These are phyloP conservation scores for Dryocosmus kuriphilus DNA, from an alignment of 2,888 invertebrate species.

Conservation along the genomic window DNA sequence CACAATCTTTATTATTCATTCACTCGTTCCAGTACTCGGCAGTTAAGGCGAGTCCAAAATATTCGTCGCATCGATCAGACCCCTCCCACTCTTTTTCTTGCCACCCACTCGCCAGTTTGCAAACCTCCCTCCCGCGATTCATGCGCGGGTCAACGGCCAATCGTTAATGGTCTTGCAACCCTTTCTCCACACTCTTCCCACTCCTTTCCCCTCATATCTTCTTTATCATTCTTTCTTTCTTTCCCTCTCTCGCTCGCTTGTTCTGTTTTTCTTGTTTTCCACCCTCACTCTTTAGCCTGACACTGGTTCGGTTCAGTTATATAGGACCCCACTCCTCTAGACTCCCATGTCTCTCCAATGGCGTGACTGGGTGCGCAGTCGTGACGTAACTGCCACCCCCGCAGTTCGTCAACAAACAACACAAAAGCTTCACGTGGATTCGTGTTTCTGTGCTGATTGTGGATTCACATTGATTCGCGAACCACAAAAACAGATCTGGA, in stretches of 20 bases:
- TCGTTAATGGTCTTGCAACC: constrained; percentile 19
- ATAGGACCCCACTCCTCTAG: no score
- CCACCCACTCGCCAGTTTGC: constrained; percentile 17
- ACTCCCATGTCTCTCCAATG: neutral
- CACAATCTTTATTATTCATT: constrained; percentile 24
- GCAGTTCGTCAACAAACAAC: constrained; percentile 9
- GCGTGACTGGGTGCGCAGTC: constrained; percentile 18
- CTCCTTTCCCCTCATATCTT: no score
- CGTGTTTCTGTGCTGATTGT: constrained; percentile 10
- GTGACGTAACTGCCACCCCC: constrained; percentile 14
- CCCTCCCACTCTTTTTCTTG: neutral
- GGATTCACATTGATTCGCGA: constrained; percentile 23
- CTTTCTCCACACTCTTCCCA: neutral
- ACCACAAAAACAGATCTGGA: constrained; percentile 16
- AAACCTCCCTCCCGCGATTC: neutral
- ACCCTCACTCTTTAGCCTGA: neutral
- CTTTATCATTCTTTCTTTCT: constrained; percentile 8
- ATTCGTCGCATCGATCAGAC: constrained; percentile 10
- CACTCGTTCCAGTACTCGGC: constrained; percentile 16
- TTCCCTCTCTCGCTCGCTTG: neutral
- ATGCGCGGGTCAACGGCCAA: constrained; percentile 9
- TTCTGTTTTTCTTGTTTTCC: constrained; percentile 13
- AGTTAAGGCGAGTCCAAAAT: constrained; percentile 10
- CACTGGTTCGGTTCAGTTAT: no score
- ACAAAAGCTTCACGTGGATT: neutral